phyloP scores from a whole-genome alignment of 64 coral and sea anemone species.

The Montipora foliosa region DNA sequence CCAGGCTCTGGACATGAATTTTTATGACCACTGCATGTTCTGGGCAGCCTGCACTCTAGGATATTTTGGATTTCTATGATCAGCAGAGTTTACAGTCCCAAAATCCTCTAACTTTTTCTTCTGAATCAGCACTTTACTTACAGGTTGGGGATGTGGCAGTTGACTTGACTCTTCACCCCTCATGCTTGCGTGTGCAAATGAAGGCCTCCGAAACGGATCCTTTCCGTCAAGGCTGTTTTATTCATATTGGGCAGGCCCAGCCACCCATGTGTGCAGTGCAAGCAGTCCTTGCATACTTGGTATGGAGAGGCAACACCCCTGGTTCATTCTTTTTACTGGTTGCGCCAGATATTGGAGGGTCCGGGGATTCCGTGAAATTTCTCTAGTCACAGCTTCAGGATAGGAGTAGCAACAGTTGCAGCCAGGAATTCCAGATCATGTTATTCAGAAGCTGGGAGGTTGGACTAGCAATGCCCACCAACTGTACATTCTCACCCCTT shows the following conservation, averaged over 20 bases:
- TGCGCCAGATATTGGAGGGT: background rate
- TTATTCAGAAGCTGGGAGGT: background rate
- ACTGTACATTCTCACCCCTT: too few species aligned
- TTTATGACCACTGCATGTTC: background rate
- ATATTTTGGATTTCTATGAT: background rate
- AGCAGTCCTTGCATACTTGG: background rate
- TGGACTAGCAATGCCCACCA: background rate
- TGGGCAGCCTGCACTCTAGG: background rate
- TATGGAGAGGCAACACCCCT: background rate
- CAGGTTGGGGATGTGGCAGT: too few species aligned
- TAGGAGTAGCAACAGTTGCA: background rate
- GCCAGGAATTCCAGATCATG: background rate
- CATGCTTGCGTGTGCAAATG: background rate
- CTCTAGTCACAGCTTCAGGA: background rate
- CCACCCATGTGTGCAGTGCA: background rate
- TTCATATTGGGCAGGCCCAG: too few species aligned
- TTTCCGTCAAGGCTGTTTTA: background rate
- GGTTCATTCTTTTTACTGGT: background rate
- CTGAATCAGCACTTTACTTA: too few species aligned
- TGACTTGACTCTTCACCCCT: too few species aligned
- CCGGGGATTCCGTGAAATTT: background rate
- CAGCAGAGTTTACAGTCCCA: too few species aligned
- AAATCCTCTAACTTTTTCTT: background rate
- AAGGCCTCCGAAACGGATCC: background rate
- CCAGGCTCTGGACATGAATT: background rate